Evolutionary conservation across 2,797 vertebrate genomes (phyloP).

Genomic region (Centroberyx gerrardi): DNA sequence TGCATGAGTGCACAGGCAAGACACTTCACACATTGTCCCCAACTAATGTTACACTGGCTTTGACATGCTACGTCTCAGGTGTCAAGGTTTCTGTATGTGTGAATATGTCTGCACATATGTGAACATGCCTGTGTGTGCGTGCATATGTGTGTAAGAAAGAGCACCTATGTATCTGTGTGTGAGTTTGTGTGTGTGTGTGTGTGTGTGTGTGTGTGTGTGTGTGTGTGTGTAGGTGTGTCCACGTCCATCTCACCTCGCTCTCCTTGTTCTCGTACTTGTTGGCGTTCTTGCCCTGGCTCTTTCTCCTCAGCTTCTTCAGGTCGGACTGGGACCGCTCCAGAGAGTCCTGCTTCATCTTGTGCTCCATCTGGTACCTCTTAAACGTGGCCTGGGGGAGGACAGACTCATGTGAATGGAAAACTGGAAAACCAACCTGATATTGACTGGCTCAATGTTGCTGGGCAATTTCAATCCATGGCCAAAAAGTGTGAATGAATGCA

Average conservation of each 20-base stretch:
- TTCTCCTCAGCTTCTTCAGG: slow-evolving; percentile 95
- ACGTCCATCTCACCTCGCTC: slow-evolving; percentile 89
- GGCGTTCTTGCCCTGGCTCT: slow-evolving; percentile 96
- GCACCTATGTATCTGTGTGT: slow-evolving; percentile 5
- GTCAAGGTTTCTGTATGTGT: slow-evolving; percentile 39
- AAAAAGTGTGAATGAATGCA: too few relatives aligned
- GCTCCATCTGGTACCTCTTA: slow-evolving; percentile 95
- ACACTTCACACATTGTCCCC: slow-evolving; percentile 23
- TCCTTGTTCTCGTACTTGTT: slow-evolving; percentile 95
- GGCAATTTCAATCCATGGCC: too few relatives aligned
- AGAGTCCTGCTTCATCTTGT: slow-evolving; percentile 93
- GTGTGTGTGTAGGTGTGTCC: not conserved
- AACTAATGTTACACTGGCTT: slow-evolving; percentile 46
- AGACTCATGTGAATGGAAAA: slow-evolving; percentile 15
- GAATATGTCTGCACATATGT: slow-evolving; percentile 2
- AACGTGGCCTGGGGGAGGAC: slow-evolving; percentile 89
- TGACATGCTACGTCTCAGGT: slow-evolving; percentile 42
- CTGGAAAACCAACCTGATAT: not conserved
- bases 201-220: slow-evolving; percentile 8
- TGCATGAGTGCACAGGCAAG: slow-evolving; percentile 36
- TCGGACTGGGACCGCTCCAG: slow-evolving; percentile 96
- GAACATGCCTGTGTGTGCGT: slow-evolving; percentile 11
- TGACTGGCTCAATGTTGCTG: not conserved
- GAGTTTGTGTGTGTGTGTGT: slow-evolving; percentile 9
- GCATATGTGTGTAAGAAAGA: not conserved